Evolutionary conservation across 2,888 invertebrate species (phyloP).

Genomic region (Aleiodes leptofemur): DNA sequence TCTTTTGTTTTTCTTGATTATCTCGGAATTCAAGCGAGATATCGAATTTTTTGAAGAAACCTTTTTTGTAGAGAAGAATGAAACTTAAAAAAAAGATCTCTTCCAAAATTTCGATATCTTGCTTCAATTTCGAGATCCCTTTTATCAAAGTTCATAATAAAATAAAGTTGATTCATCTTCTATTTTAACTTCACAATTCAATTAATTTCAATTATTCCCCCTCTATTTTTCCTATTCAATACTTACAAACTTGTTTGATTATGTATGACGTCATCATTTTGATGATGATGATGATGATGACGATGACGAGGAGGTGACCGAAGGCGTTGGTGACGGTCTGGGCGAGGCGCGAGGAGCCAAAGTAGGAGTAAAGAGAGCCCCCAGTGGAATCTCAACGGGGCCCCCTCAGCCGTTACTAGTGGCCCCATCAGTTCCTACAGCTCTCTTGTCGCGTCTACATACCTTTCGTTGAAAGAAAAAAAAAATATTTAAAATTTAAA

Average conservation of each 20-base stretch:
- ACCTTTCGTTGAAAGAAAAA: neutral
- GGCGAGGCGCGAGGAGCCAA: slow-evolving; percentile 42
- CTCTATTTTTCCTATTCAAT: slow-evolving; percentile 2
- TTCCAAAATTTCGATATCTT: too few relatives aligned
- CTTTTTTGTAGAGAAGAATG: too few relatives aligned
- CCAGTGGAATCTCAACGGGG: slow-evolving; percentile 49
- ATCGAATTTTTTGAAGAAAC: too few relatives aligned
- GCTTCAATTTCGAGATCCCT: too few relatives aligned
- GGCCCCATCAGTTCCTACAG: slow-evolving; percentile 57
- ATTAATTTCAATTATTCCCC: neutral
- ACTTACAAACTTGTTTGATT: slow-evolving; percentile 7
- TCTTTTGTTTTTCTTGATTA: too few relatives aligned
- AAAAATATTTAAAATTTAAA: too few relatives aligned
- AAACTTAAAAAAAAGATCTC: too few relatives aligned
- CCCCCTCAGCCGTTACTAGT: slow-evolving; percentile 46
- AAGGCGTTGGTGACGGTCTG: slow-evolving; percentile 46
- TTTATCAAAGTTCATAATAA: too few relatives aligned
- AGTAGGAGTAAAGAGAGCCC: slow-evolving; percentile 51
- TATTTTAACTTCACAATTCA: neutral
- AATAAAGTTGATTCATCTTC: too few relatives aligned
- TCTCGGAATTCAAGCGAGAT: too few relatives aligned
- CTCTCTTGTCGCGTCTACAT: slow-evolving; percentile 54
- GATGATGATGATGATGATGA: slow-evolving; percentile 28
- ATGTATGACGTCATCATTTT: slow-evolving; percentile 17
- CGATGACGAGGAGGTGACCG: slow-evolving; percentile 41